Evolutionary conservation across 2,113 vertebrate species (phyloP), one percentile per base, ranked within the genome.

Genomic region (Hydrolagus affinis): DNA sequence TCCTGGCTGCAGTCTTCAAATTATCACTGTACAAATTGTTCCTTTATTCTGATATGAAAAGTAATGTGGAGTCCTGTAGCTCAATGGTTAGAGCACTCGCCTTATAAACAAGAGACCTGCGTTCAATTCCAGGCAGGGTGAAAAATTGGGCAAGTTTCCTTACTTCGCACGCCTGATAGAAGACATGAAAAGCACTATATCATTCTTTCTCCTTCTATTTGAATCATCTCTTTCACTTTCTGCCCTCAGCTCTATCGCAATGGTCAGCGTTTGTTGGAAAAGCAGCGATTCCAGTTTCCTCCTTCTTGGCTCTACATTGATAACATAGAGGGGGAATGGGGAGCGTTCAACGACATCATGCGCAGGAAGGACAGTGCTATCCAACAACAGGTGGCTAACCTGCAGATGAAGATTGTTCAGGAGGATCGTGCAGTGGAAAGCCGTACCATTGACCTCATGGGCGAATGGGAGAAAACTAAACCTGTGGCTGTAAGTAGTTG

Each of bases 241-340:
- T 85, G 30, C 8, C 0, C 25, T 14, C 86, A 99, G 98, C 92
- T 99, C 70, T 99, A 98, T 91, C 96, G 98, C 74, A 99, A 99
- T 8, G 98, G 98, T 9, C 98, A 99, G 88, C 97, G 98, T 85
- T 89, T 99, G 86, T 94, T 99, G 87, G 98, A 99, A 86, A 99
- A 99, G 87, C 98, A 99, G 8, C 92, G 98, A 17, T 99, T 99
- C 94, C 98, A 99, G 91, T 99, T 99, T 90, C 97, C 98, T 0
- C 96, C 98, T 0, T 98, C 97, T 78, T 99, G 98, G 98, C 93
- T 99, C 0, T 99, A 99, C 89, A 99, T 99, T 4, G 98, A 99
- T 91, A 99, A 99, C 91, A 99, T 99, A 0, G 98, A 99, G 88
- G 98, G 98, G 1, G 98, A 99, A 78, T 99, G 98, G 98, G 97